These are phyloP conservation scores for Callocephalon fimbriatum DNA, from an alignment of 2,113 vertebrate genomes.

Conservation along the genomic window DNA sequence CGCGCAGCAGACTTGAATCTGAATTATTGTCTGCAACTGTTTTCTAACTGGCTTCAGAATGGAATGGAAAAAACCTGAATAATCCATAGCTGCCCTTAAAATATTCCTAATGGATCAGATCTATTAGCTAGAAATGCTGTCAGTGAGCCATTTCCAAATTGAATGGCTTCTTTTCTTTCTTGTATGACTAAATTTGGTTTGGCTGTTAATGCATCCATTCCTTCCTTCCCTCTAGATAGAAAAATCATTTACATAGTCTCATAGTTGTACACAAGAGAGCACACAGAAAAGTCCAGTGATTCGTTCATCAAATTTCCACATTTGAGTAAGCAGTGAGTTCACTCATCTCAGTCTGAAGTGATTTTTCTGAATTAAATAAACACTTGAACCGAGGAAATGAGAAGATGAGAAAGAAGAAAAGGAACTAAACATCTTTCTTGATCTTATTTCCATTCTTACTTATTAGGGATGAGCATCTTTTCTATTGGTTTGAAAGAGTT, in stretches of 20 bases:
- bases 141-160: not conserved
- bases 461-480: not conserved
- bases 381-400: not conserved
- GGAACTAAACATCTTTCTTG: not conserved
- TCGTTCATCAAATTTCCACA: conserved; percentile 1
- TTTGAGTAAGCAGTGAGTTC: not conserved
- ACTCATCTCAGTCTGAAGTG: not conserved
- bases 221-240: not conserved
- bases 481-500: not conserved
- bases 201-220: not conserved
- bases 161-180: not conserved
- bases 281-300: not conserved
- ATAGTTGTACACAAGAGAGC: not conserved
- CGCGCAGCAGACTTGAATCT: not conserved
- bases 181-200: not conserved
- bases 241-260: not conserved
- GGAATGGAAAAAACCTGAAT: not conserved
- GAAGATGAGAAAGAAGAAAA: not conserved
- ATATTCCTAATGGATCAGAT: not conserved
- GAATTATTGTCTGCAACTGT: not conserved
- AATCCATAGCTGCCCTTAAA: not conserved
- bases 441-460: not conserved
- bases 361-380: not conserved
- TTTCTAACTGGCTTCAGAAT: not conserved
- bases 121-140: not conserved